A percentile compares a stretch with the other conserved stretches of the same genome.
phyloP scores from a whole-genome alignment of 2,113 vertebrate genomes.

The Indri indri region DNA sequence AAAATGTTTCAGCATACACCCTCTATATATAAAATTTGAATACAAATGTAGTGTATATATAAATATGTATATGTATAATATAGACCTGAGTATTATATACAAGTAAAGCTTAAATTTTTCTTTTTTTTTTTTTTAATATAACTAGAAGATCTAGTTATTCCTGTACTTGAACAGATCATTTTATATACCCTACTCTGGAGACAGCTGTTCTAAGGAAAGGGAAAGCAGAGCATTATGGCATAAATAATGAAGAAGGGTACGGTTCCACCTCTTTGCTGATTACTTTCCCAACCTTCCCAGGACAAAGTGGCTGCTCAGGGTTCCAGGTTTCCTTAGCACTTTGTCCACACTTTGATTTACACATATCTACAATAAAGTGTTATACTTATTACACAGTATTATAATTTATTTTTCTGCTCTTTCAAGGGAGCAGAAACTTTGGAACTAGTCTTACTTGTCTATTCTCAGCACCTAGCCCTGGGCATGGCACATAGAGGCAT shows the following conservation, averaged over 20 bases:
- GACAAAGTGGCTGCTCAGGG: not conserved
- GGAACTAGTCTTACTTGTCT: not conserved
- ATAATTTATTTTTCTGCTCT: slow-evolving; percentile 26
- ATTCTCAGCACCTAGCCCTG: not conserved
- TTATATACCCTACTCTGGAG: not conserved
- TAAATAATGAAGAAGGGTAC: not conserved
- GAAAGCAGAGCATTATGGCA: not conserved
- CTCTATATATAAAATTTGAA: not conserved
- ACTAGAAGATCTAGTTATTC: not conserved
- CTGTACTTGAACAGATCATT: not conserved
- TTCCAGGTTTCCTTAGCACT: not conserved
- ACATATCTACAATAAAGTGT: not conserved
- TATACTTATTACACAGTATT: not conserved
- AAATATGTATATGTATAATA: not conserved
- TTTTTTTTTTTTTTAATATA: not conserved
- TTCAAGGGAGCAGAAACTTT: not conserved
- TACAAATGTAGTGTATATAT: slow-evolving; percentile 6
- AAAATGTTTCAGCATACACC: not conserved
- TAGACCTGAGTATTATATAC: not conserved
- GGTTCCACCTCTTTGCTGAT: not conserved
- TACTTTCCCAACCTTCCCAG: not conserved
- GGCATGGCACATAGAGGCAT: not conserved
- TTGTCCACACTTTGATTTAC: not conserved
- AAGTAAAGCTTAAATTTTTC: not conserved
- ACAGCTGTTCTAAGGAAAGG: not conserved